A percentile compares a stretch with the other conserved stretches of the same genome.
These are phyloP conservation scores for Vanacampus margaritifer DNA, from an alignment of 2,113 vertebrate species.

Conservation along the genomic window DNA sequence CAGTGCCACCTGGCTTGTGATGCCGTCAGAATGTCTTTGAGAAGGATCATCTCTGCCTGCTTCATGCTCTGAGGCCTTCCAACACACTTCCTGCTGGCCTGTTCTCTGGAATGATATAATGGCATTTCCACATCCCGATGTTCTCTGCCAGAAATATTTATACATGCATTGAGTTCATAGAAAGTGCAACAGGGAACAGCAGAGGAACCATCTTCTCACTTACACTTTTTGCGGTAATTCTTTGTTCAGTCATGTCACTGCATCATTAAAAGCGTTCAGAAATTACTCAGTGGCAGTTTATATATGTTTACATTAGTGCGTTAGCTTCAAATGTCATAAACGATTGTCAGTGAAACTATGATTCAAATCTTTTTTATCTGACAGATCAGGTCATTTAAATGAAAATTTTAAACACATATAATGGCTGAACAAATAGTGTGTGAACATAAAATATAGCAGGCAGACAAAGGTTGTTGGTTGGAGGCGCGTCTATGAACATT, in stretches of 20 bases:
- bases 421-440: background rate
- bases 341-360: background rate
- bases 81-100: conserved; percentile 47
- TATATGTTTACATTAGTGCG: background rate
- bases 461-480: background rate
- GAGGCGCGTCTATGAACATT: background rate
- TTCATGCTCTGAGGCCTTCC: conserved; percentile 31
- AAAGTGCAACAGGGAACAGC: conserved; percentile 10
- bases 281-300: background rate
- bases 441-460: background rate
- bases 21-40: conserved; percentile 32
- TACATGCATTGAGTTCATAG: conserved; percentile 34
- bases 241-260: conserved; percentile 13
- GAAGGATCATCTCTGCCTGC: conserved; percentile 37
- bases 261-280: background rate
- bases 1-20: conserved; percentile 28
- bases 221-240: conserved; percentile 6
- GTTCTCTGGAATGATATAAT: conserved; percentile 47
- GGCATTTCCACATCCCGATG: conserved; percentile 37
- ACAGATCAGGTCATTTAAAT: background rate
- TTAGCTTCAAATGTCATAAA: background rate
- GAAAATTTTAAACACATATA: background rate
- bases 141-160: conserved; percentile 29
- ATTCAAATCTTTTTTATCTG: background rate
- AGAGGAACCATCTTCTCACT: conserved; percentile 21